Percentiles rank a stretch among this genome's conserved stretches.
Conservation (phyloP, 2,888 invertebrate genomes). For the Ichneumoninae sp. region DNA sequence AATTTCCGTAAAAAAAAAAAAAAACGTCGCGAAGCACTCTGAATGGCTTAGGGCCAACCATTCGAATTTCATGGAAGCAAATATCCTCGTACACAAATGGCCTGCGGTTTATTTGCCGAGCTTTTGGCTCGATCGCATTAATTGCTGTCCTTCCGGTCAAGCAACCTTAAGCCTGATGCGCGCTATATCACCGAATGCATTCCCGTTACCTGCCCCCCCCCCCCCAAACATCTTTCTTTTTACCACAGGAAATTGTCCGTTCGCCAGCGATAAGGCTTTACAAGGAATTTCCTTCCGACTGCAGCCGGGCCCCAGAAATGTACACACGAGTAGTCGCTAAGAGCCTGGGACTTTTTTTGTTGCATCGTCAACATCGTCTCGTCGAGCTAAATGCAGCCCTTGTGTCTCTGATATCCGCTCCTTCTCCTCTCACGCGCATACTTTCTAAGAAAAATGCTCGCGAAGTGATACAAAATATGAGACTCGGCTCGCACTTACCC, state of each 20-base stretch:
- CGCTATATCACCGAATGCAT: slow-evolving; percentile 49
- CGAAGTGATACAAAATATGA: slow-evolving; percentile 2
- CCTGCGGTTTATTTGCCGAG: slow-evolving; percentile 30
- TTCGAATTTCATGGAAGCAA: neutral
- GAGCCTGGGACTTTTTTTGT: slow-evolving; percentile 63
- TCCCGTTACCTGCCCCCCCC: slow-evolving; percentile 48
- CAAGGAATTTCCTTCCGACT: slow-evolving; percentile 72
- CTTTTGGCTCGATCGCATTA: slow-evolving; percentile 47
- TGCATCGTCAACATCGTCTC: slow-evolving; percentile 65
- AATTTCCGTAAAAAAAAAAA: neutral
- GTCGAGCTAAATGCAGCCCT: slow-evolving; percentile 67
- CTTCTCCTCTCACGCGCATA: slow-evolving; percentile 13
- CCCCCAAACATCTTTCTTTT: slow-evolving; percentile 61
- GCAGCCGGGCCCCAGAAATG: slow-evolving; percentile 25
- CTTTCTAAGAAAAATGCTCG: neutral
- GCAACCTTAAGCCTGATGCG: neutral
- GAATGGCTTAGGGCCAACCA: neutral
- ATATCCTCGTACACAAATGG: neutral
- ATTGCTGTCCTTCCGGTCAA: slow-evolving; percentile 62
- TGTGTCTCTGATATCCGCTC: slow-evolving; percentile 26
- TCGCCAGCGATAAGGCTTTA: slow-evolving; percentile 74
- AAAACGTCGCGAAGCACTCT: neutral
- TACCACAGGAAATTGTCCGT: slow-evolving; percentile 71
- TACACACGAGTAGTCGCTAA: slow-evolving; percentile 58
- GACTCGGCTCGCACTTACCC: slow-evolving; percentile 8